These are phyloP conservation scores for Lithophane leautieri DNA, from an alignment of 2,888 invertebrate genomes.

Conservation along the genomic window DNA sequence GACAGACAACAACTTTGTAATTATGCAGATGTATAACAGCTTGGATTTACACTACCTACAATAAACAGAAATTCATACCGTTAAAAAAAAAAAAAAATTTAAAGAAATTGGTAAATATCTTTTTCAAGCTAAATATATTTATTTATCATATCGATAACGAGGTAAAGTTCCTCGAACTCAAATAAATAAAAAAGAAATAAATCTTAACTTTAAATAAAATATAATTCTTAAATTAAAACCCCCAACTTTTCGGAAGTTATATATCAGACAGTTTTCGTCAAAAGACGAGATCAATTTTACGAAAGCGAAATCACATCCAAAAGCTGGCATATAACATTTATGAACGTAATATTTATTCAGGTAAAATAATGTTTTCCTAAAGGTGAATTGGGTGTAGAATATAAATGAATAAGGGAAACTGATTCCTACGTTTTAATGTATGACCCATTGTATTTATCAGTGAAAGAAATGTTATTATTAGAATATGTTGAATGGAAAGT, in stretches of 20 bases:
- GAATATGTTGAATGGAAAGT: not conserved
- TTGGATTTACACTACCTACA: not conserved
- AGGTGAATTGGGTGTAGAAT: slow-evolving; percentile 29
- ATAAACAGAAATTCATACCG: not conserved
- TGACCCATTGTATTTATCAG: slow-evolving; percentile 13
- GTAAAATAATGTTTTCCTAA: slow-evolving; percentile 43
- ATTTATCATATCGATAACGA: too few relatives aligned
- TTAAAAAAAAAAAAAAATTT: too few relatives aligned
- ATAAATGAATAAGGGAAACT: slow-evolving; percentile 14
- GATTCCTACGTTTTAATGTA: slow-evolving; percentile 29
- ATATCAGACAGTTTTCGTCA: too few relatives aligned
- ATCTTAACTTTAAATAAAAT: too few relatives aligned
- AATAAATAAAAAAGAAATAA: too few relatives aligned
- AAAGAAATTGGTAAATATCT: too few relatives aligned
- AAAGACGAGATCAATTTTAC: not conserved
- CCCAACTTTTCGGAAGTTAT: too few relatives aligned
- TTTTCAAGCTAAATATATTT: too few relatives aligned
- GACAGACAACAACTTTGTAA: not conserved
- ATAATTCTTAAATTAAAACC: too few relatives aligned
- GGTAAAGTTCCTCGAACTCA: too few relatives aligned
- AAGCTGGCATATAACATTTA: slow-evolving; percentile 20
- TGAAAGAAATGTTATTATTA: slow-evolving; percentile 7
- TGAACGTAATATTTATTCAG: slow-evolving; percentile 40
- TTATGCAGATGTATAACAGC: not conserved
- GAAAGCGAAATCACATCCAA: slow-evolving; percentile 21